These are phyloP conservation scores for Lutjanus erythropterus DNA, from an alignment of 2,113 vertebrate species.

Conservation along the genomic window DNA sequence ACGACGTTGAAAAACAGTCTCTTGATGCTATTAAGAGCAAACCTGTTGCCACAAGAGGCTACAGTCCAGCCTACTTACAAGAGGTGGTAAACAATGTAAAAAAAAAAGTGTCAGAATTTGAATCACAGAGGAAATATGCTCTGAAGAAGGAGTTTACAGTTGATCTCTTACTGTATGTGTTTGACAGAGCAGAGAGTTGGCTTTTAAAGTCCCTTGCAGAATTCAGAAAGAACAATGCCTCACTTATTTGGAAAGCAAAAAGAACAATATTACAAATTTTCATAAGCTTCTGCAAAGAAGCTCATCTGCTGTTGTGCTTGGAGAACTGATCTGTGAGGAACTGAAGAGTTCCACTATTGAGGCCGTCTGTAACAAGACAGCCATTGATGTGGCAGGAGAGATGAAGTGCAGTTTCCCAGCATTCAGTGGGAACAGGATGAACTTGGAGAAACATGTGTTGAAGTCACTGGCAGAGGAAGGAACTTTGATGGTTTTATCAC, in stretches of 20 bases:
- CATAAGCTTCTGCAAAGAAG: slow-evolving; percentile 77
- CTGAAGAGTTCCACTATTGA: slow-evolving; percentile 60
- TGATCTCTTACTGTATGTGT: slow-evolving; percentile 72
- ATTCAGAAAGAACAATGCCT: slow-evolving; percentile 77
- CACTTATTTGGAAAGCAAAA: slow-evolving; percentile 75
- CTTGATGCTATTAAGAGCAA: not conserved
- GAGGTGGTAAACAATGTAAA: slow-evolving; percentile 70
- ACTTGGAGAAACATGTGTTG: slow-evolving; percentile 84
- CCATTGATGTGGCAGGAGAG: slow-evolving; percentile 66
- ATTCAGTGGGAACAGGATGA: slow-evolving; percentile 80
- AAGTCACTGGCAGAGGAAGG: slow-evolving; percentile 79
- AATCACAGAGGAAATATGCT: not conserved
- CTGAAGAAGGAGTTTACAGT: slow-evolving; percentile 67
- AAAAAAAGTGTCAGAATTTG: not conserved
- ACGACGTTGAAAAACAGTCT: not conserved
- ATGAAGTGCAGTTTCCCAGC: slow-evolving; percentile 66
- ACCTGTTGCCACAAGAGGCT: slow-evolving; percentile 56
- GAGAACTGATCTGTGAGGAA: slow-evolving; percentile 79
- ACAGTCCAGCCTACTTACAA: slow-evolving; percentile 17
- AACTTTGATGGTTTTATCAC: slow-evolving; percentile 74
- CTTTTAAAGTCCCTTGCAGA: slow-evolving; percentile 69
- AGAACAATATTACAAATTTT: slow-evolving; percentile 80
- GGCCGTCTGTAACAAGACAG: slow-evolving; percentile 61
- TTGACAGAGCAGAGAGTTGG: slow-evolving; percentile 27
- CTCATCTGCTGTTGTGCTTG: slow-evolving; percentile 76